phyloP scores from a whole-genome alignment of 2,888 invertebrate species.

The Drosophila paracracens region DNA sequence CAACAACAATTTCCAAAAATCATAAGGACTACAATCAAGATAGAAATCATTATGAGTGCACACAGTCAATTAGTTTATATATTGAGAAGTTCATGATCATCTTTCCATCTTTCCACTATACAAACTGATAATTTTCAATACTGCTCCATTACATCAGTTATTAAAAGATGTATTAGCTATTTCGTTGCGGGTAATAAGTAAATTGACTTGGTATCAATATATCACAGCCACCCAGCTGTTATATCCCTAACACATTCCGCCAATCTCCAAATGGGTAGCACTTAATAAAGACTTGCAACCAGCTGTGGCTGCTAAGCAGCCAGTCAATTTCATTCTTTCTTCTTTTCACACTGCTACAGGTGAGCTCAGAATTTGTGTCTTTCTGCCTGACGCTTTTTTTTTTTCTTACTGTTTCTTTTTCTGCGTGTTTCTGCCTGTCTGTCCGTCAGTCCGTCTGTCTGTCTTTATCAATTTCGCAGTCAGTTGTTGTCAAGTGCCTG shows the following conservation, averaged over 20 bases:
- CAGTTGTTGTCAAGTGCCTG: conserved; percentile 71
- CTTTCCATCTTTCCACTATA: neutral
- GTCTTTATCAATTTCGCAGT: conserved; percentile 51
- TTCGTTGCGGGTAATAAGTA: neutral
- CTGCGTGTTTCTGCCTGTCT: neutral
- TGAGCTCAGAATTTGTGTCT: conserved; percentile 34
- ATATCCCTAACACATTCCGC: neutral
- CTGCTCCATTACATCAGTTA: neutral
- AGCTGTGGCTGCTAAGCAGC: conserved; percentile 47
- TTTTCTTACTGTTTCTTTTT: neutral
- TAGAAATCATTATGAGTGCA: neutral
- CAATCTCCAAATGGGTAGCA: conserved; percentile 14
- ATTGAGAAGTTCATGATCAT: neutral
- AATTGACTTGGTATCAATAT: conserved; percentile 1
- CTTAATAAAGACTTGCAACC: conserved; percentile 56
- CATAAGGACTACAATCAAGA: neutral
- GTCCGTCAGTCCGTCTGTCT: conserved; percentile 1
- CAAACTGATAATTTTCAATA: neutral
- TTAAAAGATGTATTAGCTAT: neutral
- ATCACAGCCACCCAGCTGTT: neutral
- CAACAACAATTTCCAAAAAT: neutral
- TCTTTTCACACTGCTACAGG: conserved; percentile 49
- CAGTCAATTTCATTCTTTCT: conserved; percentile 19
- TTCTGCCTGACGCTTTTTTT: neutral
- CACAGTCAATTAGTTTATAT: neutral